phyloP scores from a whole-genome alignment of 2,888 invertebrate genomes.

The Nemurella pictetii region DNA sequence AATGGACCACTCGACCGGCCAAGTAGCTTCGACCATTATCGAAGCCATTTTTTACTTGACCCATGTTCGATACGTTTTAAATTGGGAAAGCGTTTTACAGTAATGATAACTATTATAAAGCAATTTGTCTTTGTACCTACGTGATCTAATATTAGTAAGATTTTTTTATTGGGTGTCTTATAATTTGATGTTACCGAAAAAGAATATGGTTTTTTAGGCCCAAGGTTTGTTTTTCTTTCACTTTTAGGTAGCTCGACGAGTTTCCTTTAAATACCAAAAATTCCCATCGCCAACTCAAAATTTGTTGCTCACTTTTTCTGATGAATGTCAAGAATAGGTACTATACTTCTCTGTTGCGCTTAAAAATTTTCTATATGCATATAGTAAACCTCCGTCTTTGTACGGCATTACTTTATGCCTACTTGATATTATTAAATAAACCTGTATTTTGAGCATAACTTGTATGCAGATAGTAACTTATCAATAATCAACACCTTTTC shows the following conservation, averaged over 20 bases:
- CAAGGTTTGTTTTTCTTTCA: not conserved
- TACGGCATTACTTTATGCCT: not conserved
- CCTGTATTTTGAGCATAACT: not conserved
- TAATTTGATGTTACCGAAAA: too few species aligned
- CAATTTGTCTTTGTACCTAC: not conserved
- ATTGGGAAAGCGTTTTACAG: not conserved
- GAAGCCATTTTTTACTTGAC: not conserved
- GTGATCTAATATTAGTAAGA: not conserved
- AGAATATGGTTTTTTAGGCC: not conserved
- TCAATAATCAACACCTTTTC: slow-evolving; percentile 31
- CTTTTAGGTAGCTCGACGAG: not conserved
- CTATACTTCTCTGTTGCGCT: not conserved
- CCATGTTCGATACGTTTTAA: not conserved
- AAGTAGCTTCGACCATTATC: not conserved
- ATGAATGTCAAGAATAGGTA: not conserved
- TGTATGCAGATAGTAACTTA: slow-evolving; percentile 5
- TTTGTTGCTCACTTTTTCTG: not conserved
- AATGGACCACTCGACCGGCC: not conserved
- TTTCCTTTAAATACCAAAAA: not conserved
- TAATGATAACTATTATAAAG: not conserved
- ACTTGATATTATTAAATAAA: too few species aligned
- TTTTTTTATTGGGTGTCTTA: not conserved
- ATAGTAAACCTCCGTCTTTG: not conserved
- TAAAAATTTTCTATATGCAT: not conserved
- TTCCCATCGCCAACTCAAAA: too few species aligned